phyloP scores from a whole-genome alignment of 1,140 invertebrate genomes.

The Drosophila sturtevanti region DNA sequence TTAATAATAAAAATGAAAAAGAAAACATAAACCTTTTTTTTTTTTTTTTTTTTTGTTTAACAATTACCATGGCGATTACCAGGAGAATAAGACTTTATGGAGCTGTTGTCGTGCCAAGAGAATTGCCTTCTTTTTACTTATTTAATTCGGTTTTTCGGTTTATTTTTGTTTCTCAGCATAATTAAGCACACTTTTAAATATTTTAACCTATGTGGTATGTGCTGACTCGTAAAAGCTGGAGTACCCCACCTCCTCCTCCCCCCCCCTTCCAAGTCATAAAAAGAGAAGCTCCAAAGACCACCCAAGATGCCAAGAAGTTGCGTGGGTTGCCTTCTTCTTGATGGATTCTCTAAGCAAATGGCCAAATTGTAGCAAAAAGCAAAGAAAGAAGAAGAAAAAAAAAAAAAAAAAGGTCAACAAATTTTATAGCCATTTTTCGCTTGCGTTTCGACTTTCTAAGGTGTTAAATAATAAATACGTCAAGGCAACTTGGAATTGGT shows the following conservation, averaged over 20 bases:
- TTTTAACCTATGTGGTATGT: conserved; percentile 65
- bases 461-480: conserved; percentile 79
- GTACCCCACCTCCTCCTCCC: no score
- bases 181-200: conserved; percentile 79
- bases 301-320: conserved; percentile 26
- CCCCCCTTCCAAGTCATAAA: conserved; percentile 52
- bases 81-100: conserved; percentile 46
- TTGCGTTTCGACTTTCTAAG: conserved; percentile 52
- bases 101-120: conserved; percentile 43
- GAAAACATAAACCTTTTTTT: no score
- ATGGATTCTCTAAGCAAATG: conserved; percentile 32
- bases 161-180: conserved; percentile 56
- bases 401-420: conserved; percentile 64
- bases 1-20: not conserved
- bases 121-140: conserved; percentile 42
- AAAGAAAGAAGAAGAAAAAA: conserved; percentile 25
- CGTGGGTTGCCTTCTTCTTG: conserved; percentile 24
- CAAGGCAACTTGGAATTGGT: conserved; percentile 47
- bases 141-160: conserved; percentile 12
- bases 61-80: conserved; percentile 17
- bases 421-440: conserved; percentile 73
- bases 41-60: not conserved
- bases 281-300: conserved; percentile 31
- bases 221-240: conserved; percentile 67
- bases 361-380: conserved; percentile 2